Conservation (phyloP, 2,797 vertebrate species). For the Hippocampus kuda region DNA sequence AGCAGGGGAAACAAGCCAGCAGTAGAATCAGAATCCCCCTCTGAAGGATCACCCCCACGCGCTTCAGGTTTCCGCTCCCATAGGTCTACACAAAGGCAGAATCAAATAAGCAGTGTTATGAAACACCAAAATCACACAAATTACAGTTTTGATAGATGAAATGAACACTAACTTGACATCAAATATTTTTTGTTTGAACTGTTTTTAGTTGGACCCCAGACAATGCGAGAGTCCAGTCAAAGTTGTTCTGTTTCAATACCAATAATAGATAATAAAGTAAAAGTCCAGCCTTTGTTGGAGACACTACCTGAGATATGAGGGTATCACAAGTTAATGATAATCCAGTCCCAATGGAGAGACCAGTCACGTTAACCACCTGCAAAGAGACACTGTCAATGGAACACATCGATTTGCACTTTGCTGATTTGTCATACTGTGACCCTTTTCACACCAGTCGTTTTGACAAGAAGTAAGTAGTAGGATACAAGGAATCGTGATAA, state of each 20-base stretch:
- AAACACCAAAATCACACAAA: slow-evolving; percentile 6
- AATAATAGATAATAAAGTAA: slow-evolving; percentile 20
- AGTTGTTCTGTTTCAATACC: slow-evolving; percentile 11
- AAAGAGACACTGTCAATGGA: background rate
- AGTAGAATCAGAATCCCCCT: slow-evolving; percentile 75
- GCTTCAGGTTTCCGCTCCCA: slow-evolving; percentile 80
- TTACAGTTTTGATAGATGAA: slow-evolving; percentile 4
- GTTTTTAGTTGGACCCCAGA: slow-evolving; percentile 23
- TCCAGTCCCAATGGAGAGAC: slow-evolving; percentile 74
- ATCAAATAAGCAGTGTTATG: slow-evolving; percentile 6
- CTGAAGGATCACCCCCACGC: slow-evolving; percentile 85
- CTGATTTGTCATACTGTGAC: background rate
- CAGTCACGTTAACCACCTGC: slow-evolving; percentile 81
- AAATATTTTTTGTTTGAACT: slow-evolving; percentile 17
- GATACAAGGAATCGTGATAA: no score
- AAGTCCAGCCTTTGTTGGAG: slow-evolving; percentile 8
- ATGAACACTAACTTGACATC: slow-evolving; percentile 34
- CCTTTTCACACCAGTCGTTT: background rate
- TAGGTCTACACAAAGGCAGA: slow-evolving; percentile 66
- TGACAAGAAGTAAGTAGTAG: no score
- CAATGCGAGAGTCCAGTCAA: slow-evolving; percentile 28
- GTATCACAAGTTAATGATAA: slow-evolving; percentile 82
- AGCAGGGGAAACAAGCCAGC: slow-evolving; percentile 86
- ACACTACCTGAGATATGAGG: slow-evolving; percentile 79
- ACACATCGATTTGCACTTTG: no score